phyloP scores from a whole-genome alignment of 2,888 invertebrate genomes.

The Aquatica leii region DNA sequence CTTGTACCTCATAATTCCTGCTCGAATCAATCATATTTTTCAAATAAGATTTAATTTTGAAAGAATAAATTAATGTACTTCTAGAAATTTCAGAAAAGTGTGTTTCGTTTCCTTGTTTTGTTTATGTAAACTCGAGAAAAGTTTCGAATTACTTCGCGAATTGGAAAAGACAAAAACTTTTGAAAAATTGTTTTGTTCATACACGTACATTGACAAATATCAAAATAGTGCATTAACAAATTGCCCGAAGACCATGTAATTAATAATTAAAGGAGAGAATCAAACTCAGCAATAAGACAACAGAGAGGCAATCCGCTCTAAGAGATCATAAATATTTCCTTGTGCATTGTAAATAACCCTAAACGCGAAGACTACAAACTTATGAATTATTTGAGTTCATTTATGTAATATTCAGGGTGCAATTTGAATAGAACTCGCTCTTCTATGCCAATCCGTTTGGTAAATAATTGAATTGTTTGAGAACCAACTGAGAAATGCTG shows the following conservation, averaged over 20 bases:
- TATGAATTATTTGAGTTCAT: conserved; percentile 63
- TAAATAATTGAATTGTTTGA: conserved; percentile 62
- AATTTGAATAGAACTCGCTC: conserved; percentile 63
- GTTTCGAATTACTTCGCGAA: no score
- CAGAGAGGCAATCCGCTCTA: conserved; percentile 58
- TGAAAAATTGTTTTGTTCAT: no score
- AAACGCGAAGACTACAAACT: conserved; percentile 63
- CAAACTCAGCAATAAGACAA: conserved; percentile 59
- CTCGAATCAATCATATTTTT: no score
- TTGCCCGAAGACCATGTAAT: conserved; percentile 49
- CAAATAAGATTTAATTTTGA: no score
- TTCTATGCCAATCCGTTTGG: conserved; percentile 62
- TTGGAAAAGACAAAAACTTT: no score
- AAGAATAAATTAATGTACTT: no score
- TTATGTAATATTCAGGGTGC: conserved; percentile 63
- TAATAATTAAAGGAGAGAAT: conserved; percentile 57
- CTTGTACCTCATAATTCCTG: no score
- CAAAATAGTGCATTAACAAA: conserved; percentile 54
- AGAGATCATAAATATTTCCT: conserved; percentile 66
- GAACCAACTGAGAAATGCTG: conserved; percentile 58
- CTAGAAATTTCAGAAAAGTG: no score
- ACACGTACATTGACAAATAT: conserved; percentile 20
- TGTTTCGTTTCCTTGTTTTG: no score
- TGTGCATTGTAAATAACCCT: conserved; percentile 65
- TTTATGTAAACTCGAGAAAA: no score